These are phyloP conservation scores for Meteorus cinctellus DNA, from an alignment of 2,888 invertebrate genomes.

Conservation along the genomic window DNA sequence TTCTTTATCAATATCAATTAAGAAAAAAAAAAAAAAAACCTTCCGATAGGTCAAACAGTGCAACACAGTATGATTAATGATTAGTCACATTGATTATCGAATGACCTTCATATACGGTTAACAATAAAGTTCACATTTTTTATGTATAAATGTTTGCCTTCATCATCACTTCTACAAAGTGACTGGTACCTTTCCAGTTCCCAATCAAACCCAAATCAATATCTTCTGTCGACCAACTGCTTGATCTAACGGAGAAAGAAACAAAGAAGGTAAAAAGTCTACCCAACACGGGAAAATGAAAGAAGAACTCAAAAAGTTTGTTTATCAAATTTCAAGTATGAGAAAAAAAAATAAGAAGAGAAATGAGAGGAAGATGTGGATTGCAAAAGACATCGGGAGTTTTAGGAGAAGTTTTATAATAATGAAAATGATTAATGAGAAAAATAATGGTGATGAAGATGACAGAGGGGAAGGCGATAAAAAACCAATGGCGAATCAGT, in stretches of 20 bases:
- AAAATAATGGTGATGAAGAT: background rate
- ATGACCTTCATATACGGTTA: background rate
- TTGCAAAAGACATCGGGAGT: background rate
- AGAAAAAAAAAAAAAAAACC: background rate
- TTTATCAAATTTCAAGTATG: background rate
- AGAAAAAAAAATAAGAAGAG: background rate
- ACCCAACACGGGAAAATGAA: background rate
- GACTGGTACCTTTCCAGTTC: background rate
- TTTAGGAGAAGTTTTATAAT: background rate
- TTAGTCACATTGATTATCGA: background rate
- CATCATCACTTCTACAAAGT: background rate
- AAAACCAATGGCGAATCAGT: slow-evolving; percentile 5
- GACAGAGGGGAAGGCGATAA: background rate
- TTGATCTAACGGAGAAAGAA: background rate
- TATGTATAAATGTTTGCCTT: background rate
- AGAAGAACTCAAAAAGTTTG: too few species aligned
- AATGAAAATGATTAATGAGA: background rate
- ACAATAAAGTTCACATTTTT: too few species aligned
- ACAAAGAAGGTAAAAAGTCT: background rate
- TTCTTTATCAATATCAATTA: background rate
- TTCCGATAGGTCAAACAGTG: background rate
- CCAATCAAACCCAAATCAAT: background rate
- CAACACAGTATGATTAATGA: background rate
- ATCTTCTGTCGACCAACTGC: background rate
- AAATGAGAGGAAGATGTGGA: background rate